Conservation (phyloP, 2,888 invertebrate genomes). For the Autographa pulchrina region DNA sequence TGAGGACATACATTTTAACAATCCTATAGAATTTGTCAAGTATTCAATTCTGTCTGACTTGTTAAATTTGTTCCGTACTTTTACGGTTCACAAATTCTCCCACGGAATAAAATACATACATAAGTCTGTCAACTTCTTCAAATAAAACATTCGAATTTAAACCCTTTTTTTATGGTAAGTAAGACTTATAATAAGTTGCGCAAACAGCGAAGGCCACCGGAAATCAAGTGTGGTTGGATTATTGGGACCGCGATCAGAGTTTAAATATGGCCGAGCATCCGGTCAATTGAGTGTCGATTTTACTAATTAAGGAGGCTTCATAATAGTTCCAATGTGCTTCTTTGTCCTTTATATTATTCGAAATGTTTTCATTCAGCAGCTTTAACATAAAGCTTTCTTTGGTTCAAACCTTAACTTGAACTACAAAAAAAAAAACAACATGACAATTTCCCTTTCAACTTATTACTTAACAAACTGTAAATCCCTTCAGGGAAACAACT, state of each 20-base stretch:
- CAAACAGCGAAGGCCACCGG: conserved; percentile 58
- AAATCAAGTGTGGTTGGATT: conserved; percentile 76
- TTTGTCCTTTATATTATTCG: not conserved
- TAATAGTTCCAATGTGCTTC: conserved; percentile 25
- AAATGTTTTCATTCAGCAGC: not conserved
- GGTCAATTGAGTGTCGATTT: conserved; percentile 70
- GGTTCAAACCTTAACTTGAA: not conserved
- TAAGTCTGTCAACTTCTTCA: conserved; percentile 50
- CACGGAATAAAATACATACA: conserved; percentile 70
- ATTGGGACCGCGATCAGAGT: conserved; percentile 81
- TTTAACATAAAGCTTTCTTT: not conserved
- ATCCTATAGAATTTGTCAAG: conserved; percentile 48
- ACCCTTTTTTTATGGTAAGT: conserved; percentile 52
- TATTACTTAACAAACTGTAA: conserved; percentile 14
- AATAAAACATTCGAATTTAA: conserved; percentile 52
- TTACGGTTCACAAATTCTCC: conserved; percentile 76
- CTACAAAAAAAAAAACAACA: not conserved
- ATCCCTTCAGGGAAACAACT: conserved; percentile 10
- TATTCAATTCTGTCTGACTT: conserved; percentile 42
- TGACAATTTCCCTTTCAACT: conserved; percentile 3
- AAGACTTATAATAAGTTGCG: conserved; percentile 41
- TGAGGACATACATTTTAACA: conserved; percentile 40
- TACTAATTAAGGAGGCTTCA: conserved; percentile 60
- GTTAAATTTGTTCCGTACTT: conserved; percentile 38
- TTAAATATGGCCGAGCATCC: conserved; percentile 79